Evolutionary conservation across 2,888 invertebrate genomes (phyloP).

Genomic region (Galerucella nymphaeae): DNA sequence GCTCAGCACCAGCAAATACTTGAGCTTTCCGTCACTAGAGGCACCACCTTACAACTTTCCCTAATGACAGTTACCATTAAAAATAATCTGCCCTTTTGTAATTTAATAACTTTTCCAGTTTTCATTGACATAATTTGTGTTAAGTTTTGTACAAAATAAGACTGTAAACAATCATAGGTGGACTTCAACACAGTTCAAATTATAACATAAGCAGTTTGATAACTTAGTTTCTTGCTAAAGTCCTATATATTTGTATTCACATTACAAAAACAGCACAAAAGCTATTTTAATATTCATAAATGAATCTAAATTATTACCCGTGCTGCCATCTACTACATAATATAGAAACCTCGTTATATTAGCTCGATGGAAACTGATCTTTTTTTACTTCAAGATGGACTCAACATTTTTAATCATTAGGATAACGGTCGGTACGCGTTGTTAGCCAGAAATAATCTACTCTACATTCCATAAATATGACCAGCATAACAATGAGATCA

Average conservation of each 20-base stretch:
- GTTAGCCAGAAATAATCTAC: no score
- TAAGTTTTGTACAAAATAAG: not conserved
- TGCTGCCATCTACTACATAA: not conserved
- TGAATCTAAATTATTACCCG: not conserved
- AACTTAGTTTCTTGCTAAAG: not conserved
- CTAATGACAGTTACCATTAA: not conserved
- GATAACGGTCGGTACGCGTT: no score
- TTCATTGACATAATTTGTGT: not conserved
- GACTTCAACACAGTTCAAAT: not conserved
- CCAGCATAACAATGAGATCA: no score
- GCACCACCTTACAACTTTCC: conserved; percentile 44
- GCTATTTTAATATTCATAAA: not conserved
- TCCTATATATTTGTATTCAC: not conserved
- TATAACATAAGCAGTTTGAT: not conserved
- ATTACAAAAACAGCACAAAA: not conserved
- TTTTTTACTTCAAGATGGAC: not conserved
- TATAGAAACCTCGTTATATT: not conserved
- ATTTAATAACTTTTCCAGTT: not conserved
- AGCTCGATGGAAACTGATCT: not conserved
- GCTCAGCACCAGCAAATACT: conserved; percentile 56
- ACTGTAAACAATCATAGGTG: not conserved
- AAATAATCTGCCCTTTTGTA: not conserved
- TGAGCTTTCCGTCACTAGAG: conserved; percentile 54
- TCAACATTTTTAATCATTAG: no score
- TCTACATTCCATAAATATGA: no score